phyloP scores from a whole-genome alignment of 1,140 invertebrate genomes.

The silkworm (Bombyx mori) region ASM3026992v2 NC_085124.1:15499501-15500000 shows the following conservation, averaged over 20 bases:
- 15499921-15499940: conserved; percentile 49
- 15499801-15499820: conserved; percentile 58
- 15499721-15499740: conserved; percentile 33
- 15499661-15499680: conserved; percentile 48
- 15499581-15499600: conserved; percentile 20
- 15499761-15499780: conserved; percentile 43
- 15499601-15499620: conserved; percentile 31
- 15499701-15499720: conserved; percentile 51
- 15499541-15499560: background rate
- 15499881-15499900: conserved; percentile 44
- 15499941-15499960: conserved; percentile 54
- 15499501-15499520: conserved; percentile 29
- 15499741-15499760: conserved; percentile 45
- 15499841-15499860: conserved; percentile 62
- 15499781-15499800: conserved; percentile 57
- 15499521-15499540: conserved; percentile 15
- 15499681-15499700: conserved; percentile 49
- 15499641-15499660: conserved; percentile 43
- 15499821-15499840: conserved; percentile 58
- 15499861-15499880: conserved; percentile 29
- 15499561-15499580: conserved; percentile 38
- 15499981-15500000: conserved; percentile 53
- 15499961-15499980: conserved; percentile 54
- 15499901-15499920: conserved; percentile 49
- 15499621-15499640: conserved; percentile 38